These are phyloP conservation scores for Psettodes erumei DNA, from an alignment of 2,113 vertebrate genomes.

Conservation along the genomic window DNA sequence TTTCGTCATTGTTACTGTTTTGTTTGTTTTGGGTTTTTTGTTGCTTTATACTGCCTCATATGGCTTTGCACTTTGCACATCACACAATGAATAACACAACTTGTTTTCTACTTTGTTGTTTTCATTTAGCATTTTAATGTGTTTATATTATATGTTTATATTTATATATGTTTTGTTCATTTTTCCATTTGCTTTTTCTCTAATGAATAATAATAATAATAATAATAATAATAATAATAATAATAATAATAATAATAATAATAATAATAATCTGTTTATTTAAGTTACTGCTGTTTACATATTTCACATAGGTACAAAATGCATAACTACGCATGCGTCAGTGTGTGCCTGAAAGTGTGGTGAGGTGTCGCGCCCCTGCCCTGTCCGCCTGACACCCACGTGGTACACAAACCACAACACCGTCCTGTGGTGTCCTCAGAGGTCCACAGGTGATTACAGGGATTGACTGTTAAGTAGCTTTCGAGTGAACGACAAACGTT, in stretches of 20 bases:
- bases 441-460: constrained; percentile 56
- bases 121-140: too few species aligned
- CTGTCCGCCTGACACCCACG: constrained; percentile 19
- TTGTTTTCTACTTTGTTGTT: not conserved
- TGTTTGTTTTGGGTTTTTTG: too few species aligned
- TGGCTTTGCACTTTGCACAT: too few species aligned
- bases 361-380: not conserved
- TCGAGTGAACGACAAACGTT: constrained; percentile 32
- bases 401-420: constrained; percentile 34
- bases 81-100: not conserved
- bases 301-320: not conserved
- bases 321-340: constrained; percentile 31
- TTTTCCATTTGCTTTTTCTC: not conserved
- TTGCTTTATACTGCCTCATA: too few species aligned
- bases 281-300: too few species aligned
- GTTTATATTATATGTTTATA: not conserved
- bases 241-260: too few species aligned
- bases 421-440: constrained; percentile 25
- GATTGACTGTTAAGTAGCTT: constrained; percentile 66
- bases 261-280: not conserved
- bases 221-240: too few species aligned
- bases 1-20: too few species aligned
- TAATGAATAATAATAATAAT: too few species aligned
- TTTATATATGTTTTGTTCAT: not conserved
- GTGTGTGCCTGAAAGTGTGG: not conserved